phyloP scores from a whole-genome alignment of 1,140 invertebrate species.

The Tenebrio molitor region DNA sequence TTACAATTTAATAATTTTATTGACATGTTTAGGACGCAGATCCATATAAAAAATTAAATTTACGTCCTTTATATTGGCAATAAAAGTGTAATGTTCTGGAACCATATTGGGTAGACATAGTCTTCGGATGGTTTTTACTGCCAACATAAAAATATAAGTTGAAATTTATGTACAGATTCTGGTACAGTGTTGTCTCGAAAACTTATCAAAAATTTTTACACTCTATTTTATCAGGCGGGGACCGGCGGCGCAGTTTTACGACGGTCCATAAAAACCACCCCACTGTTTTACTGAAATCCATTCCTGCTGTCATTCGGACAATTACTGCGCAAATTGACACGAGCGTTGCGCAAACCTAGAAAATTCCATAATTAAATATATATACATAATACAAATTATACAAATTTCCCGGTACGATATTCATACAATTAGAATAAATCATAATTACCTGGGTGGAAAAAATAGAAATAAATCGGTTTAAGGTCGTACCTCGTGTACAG shows the following conservation, averaged over 20 bases:
- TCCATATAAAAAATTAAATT: slow-evolving; percentile 33
- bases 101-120: slow-evolving; percentile 48
- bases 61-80: slow-evolving; percentile 43
- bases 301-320: too few species aligned
- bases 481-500: slow-evolving; percentile 44
- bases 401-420: slow-evolving; percentile 40
- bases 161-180: slow-evolving; percentile 13
- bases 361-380: slow-evolving; percentile 28
- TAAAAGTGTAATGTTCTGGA: slow-evolving; percentile 51
- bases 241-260: slow-evolving; percentile 10
- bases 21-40: slow-evolving; percentile 32
- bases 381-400: slow-evolving; percentile 38
- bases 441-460: slow-evolving; percentile 37
- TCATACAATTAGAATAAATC: slow-evolving; percentile 46
- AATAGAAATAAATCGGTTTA: slow-evolving; percentile 35
- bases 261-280: not conserved
- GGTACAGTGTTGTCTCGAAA: slow-evolving; percentile 3
- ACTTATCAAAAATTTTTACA: slow-evolving; percentile 23
- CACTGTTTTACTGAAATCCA: not conserved
- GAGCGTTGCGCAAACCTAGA: slow-evolving; percentile 17
- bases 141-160: slow-evolving; percentile 35
- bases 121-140: slow-evolving; percentile 22
- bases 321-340: slow-evolving; percentile 6
- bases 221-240: slow-evolving; percentile 31
- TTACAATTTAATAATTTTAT: slow-evolving; percentile 55